Conservation (phyloP, 2,888 invertebrate genomes). For the Cosmorhoe ocellata region DNA sequence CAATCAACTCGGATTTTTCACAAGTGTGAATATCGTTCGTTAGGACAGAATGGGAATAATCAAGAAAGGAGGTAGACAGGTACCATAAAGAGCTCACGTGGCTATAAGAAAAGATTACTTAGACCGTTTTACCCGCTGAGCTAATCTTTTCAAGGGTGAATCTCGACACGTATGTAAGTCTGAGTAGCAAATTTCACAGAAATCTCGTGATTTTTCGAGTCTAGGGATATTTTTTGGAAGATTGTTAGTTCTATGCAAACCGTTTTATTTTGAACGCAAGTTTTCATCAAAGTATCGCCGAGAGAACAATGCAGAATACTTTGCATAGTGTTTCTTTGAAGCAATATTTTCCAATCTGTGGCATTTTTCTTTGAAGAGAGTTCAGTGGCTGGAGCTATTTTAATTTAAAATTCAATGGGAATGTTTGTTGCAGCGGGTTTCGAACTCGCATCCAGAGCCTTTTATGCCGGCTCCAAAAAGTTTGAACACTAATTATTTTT, state of each 20-base stretch:
- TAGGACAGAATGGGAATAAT: constrained; percentile 20
- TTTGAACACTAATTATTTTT: no score
- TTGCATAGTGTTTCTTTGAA: constrained; percentile 15
- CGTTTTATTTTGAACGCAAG: constrained; percentile 11
- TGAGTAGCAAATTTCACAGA: constrained; percentile 24
- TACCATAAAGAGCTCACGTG: constrained; percentile 27
- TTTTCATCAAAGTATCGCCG: constrained; percentile 7
- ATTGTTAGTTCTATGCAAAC: constrained; percentile 4
- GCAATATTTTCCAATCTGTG: constrained; percentile 13
- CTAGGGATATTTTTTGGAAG: constrained; percentile 1
- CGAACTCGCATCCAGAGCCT: neutral
- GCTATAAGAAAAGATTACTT: constrained; percentile 33
- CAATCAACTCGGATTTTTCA: neutral
- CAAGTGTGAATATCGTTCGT: constrained; percentile 17
- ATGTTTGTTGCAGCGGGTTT: neutral
- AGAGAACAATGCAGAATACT: constrained; percentile 13
- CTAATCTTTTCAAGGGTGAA: constrained; percentile 26
- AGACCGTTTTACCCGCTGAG: constrained; percentile 23
- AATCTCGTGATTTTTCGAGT: constrained; percentile 7
- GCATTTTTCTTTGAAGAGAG: constrained; percentile 4
- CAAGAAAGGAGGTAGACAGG: constrained; percentile 15
- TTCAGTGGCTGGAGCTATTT: constrained; percentile 1
- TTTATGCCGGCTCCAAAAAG: no score
- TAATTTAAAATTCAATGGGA: neutral
- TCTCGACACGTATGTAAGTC: constrained; percentile 21